Conservation (phyloP, 2,888 invertebrate genomes). For the Trachelus troglodyta region DNA sequence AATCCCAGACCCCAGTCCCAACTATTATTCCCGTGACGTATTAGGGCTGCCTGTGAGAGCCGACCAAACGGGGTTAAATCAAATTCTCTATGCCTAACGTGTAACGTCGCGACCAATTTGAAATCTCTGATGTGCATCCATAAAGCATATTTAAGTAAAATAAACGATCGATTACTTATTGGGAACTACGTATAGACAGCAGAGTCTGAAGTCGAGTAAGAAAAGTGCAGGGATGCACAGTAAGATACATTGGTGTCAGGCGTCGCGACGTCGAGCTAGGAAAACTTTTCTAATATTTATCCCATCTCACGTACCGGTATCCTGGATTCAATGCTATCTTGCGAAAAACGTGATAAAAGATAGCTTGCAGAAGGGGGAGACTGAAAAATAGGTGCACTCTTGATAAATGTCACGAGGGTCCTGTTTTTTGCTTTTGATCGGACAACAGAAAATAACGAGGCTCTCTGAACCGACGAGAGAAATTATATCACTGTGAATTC, state of each 20-base stretch:
- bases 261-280: not conserved
- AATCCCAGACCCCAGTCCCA: not conserved
- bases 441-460: conserved; percentile 56
- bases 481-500: conserved; percentile 48
- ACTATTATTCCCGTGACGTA: not conserved
- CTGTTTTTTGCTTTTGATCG: conserved; percentile 5
- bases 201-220: not conserved
- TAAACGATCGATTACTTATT: not conserved
- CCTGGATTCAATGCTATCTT: not conserved
- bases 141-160: not conserved
- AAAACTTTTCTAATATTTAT: not conserved
- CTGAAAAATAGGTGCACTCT: conserved; percentile 39
- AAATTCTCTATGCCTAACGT: not conserved
- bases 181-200: not conserved
- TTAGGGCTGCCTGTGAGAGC: not conserved
- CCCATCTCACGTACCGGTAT: not conserved
- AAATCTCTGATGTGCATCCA: not conserved
- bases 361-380: not conserved
- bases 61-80: not conserved
- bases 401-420: not conserved
- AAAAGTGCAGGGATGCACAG: not conserved
- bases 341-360: not conserved
- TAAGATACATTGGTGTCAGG: not conserved
- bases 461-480: conserved; percentile 41
- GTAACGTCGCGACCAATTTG: not conserved